A percentile compares a stretch with the other conserved stretches of the same genome.
Evolutionary conservation across 2,888 invertebrate genomes (phyloP).

Genomic region (Drepanosiphum platanoidis): DNA sequence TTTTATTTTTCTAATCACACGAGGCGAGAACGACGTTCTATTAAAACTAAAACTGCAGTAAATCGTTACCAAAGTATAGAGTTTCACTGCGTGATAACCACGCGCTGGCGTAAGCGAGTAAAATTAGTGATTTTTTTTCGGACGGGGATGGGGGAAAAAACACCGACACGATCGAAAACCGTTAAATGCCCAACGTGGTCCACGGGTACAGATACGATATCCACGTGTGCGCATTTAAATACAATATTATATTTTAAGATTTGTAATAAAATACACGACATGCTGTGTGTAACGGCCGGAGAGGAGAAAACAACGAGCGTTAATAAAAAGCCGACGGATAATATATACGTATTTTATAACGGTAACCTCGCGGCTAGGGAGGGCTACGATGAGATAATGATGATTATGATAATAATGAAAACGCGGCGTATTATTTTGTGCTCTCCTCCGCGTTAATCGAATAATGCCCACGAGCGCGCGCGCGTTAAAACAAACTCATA

Average conservation of each 20-base stretch:
- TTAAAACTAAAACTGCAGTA: too few relatives aligned
- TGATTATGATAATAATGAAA: not conserved
- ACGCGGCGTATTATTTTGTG: not conserved
- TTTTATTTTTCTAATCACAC: too few relatives aligned
- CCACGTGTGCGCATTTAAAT: slow-evolving; percentile 52
- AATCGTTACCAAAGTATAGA: too few relatives aligned
- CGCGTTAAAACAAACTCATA: not conserved
- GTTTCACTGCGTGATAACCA: too few relatives aligned
- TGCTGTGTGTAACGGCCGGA: not conserved
- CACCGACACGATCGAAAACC: not conserved
- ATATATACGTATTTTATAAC: too few relatives aligned
- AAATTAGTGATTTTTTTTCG: too few relatives aligned
- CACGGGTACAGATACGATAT: slow-evolving; percentile 36
- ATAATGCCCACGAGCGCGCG: not conserved
- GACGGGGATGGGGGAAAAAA: too few relatives aligned
- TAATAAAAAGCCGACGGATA: too few relatives aligned
- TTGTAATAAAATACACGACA: too few relatives aligned
- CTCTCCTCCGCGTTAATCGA: not conserved
- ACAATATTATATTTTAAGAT: not conserved
- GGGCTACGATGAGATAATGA: too few relatives aligned
- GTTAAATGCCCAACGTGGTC: slow-evolving; percentile 54
- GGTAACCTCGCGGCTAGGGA: not conserved
- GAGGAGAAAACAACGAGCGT: not conserved
- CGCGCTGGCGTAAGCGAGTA: too few relatives aligned
- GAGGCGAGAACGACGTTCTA: too few relatives aligned